A percentile compares a stretch with the other conserved stretches of the same genome.
phyloP scores from a whole-genome alignment of 2,888 invertebrate genomes.

The Anthophora plumipes region DNA sequence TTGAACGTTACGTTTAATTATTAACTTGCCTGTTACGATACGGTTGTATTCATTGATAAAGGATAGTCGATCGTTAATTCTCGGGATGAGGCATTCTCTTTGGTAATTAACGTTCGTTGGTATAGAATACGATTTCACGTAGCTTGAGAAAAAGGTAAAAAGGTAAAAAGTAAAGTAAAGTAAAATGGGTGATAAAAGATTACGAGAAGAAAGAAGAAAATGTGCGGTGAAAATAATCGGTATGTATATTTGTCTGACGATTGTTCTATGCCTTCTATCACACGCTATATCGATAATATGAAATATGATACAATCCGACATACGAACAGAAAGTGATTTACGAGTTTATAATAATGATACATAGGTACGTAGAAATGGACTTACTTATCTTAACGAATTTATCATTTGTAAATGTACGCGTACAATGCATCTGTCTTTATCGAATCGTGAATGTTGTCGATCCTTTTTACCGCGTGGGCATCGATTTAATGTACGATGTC shows the following conservation, averaged over 20 bases:
- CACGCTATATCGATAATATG: constrained; percentile 48
- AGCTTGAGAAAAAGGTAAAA: constrained; percentile 51
- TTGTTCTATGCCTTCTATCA: constrained; percentile 44
- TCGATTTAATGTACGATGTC: constrained; percentile 30
- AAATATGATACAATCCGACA: constrained; percentile 23
- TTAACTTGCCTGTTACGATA: background rate
- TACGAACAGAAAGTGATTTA: background rate
- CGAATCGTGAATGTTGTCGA: constrained; percentile 16
- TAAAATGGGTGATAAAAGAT: constrained; percentile 46
- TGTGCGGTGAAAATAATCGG: constrained; percentile 59
- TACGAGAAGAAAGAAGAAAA: constrained; percentile 37
- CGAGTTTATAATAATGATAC: background rate
- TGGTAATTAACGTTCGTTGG: constrained; percentile 68
- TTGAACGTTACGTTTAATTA: background rate
- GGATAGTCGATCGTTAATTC: background rate
- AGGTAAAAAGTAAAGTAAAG: constrained; percentile 16
- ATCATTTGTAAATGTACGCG: background rate
- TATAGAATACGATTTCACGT: constrained; percentile 54
- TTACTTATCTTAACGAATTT: background rate
- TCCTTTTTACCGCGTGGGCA: constrained; percentile 23
- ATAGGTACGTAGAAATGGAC: background rate
- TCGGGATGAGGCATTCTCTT: constrained; percentile 30
- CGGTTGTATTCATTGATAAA: background rate
- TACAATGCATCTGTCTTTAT: constrained; percentile 4
- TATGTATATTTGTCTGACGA: background rate